A percentile compares a stretch with the other conserved stretches of the same genome.
These are phyloP conservation scores for Cherax quadricarinatus DNA, from an alignment of 1,140 invertebrate species.

Conservation along the genomic window DNA sequence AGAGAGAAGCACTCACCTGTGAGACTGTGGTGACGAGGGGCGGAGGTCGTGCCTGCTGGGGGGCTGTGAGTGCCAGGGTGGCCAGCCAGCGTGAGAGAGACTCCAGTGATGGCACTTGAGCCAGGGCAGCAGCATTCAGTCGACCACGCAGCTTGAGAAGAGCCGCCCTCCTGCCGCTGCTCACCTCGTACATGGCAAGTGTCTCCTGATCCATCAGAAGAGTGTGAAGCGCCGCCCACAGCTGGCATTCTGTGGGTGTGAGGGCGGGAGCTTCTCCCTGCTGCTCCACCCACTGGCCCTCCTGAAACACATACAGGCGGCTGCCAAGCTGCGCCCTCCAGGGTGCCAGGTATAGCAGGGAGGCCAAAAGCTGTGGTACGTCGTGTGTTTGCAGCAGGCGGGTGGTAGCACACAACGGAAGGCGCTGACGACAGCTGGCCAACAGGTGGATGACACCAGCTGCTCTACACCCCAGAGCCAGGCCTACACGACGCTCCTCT, in stretches of 20 bases:
- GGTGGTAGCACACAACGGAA: slow-evolving; percentile 59
- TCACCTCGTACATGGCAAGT: slow-evolving; percentile 60
- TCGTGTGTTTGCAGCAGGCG: slow-evolving; percentile 60
- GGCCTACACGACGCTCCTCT: slow-evolving; percentile 41
- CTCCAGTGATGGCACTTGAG: slow-evolving; percentile 60
- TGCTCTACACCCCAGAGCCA: slow-evolving; percentile 43
- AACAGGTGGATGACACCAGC: slow-evolving; percentile 47
- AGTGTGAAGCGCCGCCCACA: slow-evolving; percentile 51
- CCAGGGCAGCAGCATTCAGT: slow-evolving; percentile 34
- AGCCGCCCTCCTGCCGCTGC: slow-evolving; percentile 24
- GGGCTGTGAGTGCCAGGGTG: slow-evolving; percentile 44
- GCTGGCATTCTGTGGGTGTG: slow-evolving; percentile 46
- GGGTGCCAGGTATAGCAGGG: slow-evolving; percentile 27
- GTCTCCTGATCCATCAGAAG: slow-evolving; percentile 48
- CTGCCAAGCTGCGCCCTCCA: slow-evolving; percentile 13
- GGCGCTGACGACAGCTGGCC: slow-evolving; percentile 2
- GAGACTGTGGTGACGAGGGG: slow-evolving; percentile 60
- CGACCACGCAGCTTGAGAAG: slow-evolving; percentile 44
- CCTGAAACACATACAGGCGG: slow-evolving; percentile 17
- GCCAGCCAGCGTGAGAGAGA: slow-evolving; percentile 61
- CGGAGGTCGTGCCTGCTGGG: slow-evolving; percentile 34
- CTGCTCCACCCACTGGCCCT: slow-evolving; percentile 21
- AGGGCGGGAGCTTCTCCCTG: not conserved
- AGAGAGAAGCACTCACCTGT: slow-evolving; percentile 20
- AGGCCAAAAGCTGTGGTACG: slow-evolving; percentile 60